A percentile compares a stretch with the other conserved stretches of the same genome.
These are phyloP conservation scores for Etia nguti DNA, from an alignment of 2,113 vertebrate species.

Conservation along the genomic window DNA sequence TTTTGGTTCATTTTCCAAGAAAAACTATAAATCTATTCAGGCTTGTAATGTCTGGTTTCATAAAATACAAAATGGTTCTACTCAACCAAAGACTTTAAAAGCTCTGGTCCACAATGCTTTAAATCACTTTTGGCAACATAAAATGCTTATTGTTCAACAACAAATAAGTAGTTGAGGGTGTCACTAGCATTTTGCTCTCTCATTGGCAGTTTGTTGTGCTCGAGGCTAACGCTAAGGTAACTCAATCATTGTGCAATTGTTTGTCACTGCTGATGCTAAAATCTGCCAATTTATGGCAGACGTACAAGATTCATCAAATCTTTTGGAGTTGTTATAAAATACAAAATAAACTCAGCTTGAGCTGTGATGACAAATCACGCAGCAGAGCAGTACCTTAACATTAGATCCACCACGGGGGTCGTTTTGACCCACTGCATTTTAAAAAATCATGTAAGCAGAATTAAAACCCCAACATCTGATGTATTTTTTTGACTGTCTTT, in stretches of 20 bases:
- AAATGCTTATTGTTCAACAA: background rate
- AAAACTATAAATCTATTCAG: background rate
- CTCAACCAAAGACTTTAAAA: rapidly evolving
- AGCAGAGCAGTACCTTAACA: background rate
- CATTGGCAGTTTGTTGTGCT: background rate
- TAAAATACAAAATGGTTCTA: rapidly evolving
- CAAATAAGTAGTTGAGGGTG: background rate
- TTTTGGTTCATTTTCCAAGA: background rate
- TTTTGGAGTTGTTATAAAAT: background rate
- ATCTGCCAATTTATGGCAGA: background rate
- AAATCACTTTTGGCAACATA: background rate
- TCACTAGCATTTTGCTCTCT: background rate
- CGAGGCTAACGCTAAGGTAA: background rate
- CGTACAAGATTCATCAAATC: background rate
- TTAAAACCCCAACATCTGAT: background rate
- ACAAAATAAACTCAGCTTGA: background rate
- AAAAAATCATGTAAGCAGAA: background rate
- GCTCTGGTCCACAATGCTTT: background rate
- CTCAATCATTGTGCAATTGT: background rate
- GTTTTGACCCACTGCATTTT: background rate
- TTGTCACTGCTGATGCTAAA: background rate
- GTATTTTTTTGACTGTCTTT: background rate
- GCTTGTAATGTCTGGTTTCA: background rate
- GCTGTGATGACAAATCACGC: background rate
- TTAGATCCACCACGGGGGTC: rapidly evolving